Evolutionary conservation across 2,113 vertebrate genomes (phyloP), one percentile per base, ranked within the genome.

Genomic region (Labrus mixtus): DNA sequence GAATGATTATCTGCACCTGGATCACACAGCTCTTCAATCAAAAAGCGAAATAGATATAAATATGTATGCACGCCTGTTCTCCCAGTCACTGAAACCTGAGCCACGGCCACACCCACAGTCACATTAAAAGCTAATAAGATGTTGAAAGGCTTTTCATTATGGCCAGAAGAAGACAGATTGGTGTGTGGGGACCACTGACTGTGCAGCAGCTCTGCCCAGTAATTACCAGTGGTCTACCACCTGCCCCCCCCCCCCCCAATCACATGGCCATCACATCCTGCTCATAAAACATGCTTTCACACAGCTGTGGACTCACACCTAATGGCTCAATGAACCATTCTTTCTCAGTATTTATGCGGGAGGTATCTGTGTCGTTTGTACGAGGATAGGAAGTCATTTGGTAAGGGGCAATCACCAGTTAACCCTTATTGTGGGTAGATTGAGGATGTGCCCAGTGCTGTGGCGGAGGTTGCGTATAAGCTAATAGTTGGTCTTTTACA

Each of bases 121-220:
- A 51, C 57, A 75, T 86, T 86, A 87, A 81, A 85, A 79, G 68
- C 90, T 92, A 86, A 94, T 94, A 86, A 91, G 70, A 90, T 68
- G 80, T 89, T 93, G 70, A 92, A 93, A 79, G 76, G 84, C 87
- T 91, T 92, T 94, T 91, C 85, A 95, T 93, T 93, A 78, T 9
- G 68, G 65, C 43, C 12, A 67, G 43, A 65, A 43, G 69, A 81
- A 87, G 92, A 93, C 90, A 92, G 93, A 93, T 88, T 90, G 91
- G 66, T 83, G 81, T 39, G 50, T 15, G 78, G 54, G 86, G 87
- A 90, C 88, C 72, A 61, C 86, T 83, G 87, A 74, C 83, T 78
- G 88, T 81, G 82, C 85, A 81, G 80, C 79, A 51, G 73, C 43
- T 36, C 58, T 88, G 66, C 48, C 81, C 63, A 80, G 54, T 19